Evolutionary conservation across 2,888 invertebrate species (phyloP).

Genomic region (Lymantria monacha): DNA sequence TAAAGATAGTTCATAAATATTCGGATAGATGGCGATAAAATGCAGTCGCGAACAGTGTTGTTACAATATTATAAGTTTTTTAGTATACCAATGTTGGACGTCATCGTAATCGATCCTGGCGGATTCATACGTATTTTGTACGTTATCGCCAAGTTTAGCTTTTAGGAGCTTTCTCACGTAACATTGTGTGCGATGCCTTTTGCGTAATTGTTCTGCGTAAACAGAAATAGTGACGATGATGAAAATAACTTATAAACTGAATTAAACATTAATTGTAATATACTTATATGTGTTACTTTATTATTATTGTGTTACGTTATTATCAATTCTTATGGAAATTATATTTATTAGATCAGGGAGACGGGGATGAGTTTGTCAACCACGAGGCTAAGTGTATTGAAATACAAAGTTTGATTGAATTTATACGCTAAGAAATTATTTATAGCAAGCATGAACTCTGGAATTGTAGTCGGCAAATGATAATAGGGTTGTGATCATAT

Average conservation of each 20-base stretch:
- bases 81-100: conserved; percentile 21
- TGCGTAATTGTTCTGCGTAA: conserved; percentile 41
- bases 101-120: conserved; percentile 20
- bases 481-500: too few relatives aligned
- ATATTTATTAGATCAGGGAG: too few relatives aligned
- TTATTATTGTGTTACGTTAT: too few relatives aligned
- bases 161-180: conserved; percentile 41
- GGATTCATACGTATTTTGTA: conserved; percentile 9
- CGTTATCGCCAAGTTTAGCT: conserved; percentile 13
- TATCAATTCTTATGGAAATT: too few relatives aligned
- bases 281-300: neutral
- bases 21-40: conserved; percentile 28
- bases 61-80: conserved; percentile 11
- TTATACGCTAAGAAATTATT: too few relatives aligned
- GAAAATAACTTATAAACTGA: neutral
- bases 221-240: conserved; percentile 27
- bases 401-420: too few relatives aligned
- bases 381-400: too few relatives aligned
- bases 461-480: too few relatives aligned
- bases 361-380: too few relatives aligned
- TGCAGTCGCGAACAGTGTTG: conserved; percentile 11
- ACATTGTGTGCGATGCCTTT: conserved; percentile 36
- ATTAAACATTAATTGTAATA: neutral
- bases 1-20: conserved; percentile 5
- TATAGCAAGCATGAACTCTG: too few relatives aligned